phyloP scores from a whole-genome alignment of 2,113 vertebrate genomes.

The Atrichornis clamosus region DNA sequence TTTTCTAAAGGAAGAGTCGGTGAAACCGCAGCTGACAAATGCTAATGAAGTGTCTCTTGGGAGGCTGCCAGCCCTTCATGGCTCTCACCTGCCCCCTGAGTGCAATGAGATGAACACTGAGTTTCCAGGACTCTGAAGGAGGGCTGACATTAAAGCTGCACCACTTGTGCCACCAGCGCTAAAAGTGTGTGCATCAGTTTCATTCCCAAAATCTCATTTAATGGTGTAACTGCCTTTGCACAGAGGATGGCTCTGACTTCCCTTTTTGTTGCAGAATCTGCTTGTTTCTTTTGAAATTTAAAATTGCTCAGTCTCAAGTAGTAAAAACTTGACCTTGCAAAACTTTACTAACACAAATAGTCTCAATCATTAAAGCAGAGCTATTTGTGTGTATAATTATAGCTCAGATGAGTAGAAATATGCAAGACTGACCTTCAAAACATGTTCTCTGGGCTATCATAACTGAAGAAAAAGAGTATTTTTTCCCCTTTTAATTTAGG shows the following conservation, averaged over 20 bases:
- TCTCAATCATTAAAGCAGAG: neutral
- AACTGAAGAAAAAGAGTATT: neutral
- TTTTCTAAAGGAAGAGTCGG: slow-evolving; percentile 16
- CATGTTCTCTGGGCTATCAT: neutral
- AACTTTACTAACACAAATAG: neutral
- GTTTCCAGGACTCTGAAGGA: neutral
- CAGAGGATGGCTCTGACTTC: neutral
- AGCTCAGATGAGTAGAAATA: neutral
- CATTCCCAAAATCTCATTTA: neutral
- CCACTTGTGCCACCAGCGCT: neutral
- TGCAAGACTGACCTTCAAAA: neutral
- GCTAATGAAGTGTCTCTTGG: neutral
- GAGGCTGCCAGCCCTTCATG: neutral
- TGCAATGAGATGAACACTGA: neutral
- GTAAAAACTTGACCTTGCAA: neutral
- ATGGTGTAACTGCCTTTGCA: neutral
- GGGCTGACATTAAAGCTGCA: neutral
- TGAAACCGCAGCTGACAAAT: neutral
- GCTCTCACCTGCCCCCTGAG: neutral
- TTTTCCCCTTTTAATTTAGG: neutral
- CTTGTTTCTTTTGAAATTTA: neutral
- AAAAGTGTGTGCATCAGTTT: neutral
- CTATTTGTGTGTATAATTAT: neutral
- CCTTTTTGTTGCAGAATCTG: neutral
- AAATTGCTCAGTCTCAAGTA: neutral